Percentiles rank a stretch among this genome's conserved stretches.
phyloP scores from a whole-genome alignment of 2,797 vertebrate species.

The Fratercula arctica region DNA sequence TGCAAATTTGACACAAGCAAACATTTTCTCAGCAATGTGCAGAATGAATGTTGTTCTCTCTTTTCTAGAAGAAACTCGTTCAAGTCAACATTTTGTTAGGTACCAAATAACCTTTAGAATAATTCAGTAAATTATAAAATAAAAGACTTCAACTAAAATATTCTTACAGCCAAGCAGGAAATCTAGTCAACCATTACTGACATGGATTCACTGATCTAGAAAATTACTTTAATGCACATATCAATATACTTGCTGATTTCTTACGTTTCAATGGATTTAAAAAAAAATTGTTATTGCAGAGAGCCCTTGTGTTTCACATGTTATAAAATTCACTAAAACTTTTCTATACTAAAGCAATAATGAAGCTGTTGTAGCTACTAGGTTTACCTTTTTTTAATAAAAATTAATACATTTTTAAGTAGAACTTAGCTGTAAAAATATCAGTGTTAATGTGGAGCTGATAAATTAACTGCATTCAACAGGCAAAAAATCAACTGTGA shows the following conservation, averaged over 20 bases:
- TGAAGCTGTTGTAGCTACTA: neutral
- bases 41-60: neutral
- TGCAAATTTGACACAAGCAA: neutral
- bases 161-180: constrained; percentile 57
- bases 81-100: constrained; percentile 50
- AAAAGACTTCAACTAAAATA: constrained; percentile 60
- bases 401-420: neutral
- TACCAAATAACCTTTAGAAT: constrained; percentile 68
- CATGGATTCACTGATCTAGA: constrained; percentile 74
- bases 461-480: neutral
- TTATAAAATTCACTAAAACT: neutral
- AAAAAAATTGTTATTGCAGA: neutral
- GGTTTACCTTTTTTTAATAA: neutral
- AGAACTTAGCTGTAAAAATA: neutral
- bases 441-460: neutral
- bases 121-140: constrained; percentile 67
- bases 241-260: constrained; percentile 73
- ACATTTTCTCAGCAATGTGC: neutral
- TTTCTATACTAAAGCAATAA: neutral
- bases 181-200: constrained; percentile 55
- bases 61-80: constrained; percentile 38
- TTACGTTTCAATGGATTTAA: constrained; percentile 53
- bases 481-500: neutral
- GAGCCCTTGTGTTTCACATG: neutral
- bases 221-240: constrained; percentile 78